A percentile compares a stretch with the other conserved stretches of the same genome.
Evolutionary conservation across 2,888 invertebrate species (phyloP).

Genomic region (Ochropleura plecta): DNA sequence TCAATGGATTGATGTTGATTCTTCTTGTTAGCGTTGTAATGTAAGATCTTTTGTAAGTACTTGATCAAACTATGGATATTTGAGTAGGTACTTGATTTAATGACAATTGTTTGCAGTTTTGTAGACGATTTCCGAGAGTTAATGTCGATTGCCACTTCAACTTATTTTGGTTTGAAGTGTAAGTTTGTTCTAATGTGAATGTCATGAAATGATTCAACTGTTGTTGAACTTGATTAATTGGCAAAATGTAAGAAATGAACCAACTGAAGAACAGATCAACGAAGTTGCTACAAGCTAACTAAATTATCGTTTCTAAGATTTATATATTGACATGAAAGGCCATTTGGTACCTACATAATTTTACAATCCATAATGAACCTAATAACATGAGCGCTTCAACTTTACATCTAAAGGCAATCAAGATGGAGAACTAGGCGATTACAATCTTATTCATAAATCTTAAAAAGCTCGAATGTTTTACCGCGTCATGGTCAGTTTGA

Average conservation of each 20-base stretch:
- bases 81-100: neutral
- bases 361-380: neutral
- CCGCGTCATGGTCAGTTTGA: conserved; percentile 44
- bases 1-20: conserved; percentile 33
- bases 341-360: neutral
- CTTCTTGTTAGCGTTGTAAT: conserved; percentile 20
- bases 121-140: neutral
- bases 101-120: neutral
- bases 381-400: conserved; percentile 2
- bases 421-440: conserved; percentile 11
- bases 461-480: conserved; percentile 20
- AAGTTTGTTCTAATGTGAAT: neutral
- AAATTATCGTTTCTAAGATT: neutral
- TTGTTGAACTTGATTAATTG: neutral
- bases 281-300: neutral
- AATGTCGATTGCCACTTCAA: neutral
- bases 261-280: neutral
- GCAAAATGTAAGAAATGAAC: neutral
- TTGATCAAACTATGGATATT: neutral
- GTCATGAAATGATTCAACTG: neutral
- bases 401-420: conserved; percentile 3
- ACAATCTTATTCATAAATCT: conserved; percentile 40
- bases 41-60: conserved; percentile 9
- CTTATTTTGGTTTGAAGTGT: neutral
- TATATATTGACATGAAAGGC: too few species aligned